Base-by-base conservation (phyloP, 92 coral and sea anemone genomes). In the Zoanthus solanderi region DNA sequence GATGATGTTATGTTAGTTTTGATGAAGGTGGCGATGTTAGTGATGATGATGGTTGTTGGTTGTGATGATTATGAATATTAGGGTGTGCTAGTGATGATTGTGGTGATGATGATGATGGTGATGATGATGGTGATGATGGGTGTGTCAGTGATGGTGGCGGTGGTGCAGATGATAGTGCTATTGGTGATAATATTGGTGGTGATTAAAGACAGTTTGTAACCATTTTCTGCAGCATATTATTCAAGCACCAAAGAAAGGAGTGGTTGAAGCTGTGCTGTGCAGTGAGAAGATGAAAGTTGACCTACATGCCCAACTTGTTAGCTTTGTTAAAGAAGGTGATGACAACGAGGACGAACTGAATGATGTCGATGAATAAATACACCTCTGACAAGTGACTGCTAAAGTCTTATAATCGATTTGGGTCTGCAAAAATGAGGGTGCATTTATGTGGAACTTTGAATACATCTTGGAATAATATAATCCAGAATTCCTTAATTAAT, bases 181-280 rank as follows among this genome's bases (percentile, higher is more conserved):
- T 50, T 11, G 5, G 56, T 11, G 9, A 50, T 50, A 11, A 7
- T 50, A 50, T 5, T 18, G 23, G 6, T 63, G 28, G 9, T 23
- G 17, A 30, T 9, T 15, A 28, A 42, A 37, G 30, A 61, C 5
- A 53, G 34, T 15, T 10, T 57, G 30, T 30, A 45, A n/a, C 76
- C 84, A 29, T 76, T 29, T 83, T 91, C 53, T 48, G 54, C 87
- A 97, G 99, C 98, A 97, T 88, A 86, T 93, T n/a, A 97, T 97
- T 75, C 92, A 89, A 53, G 98, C 99, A 11, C 99, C 99, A 13
- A 97, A 95, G 80, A 93, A 95, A 42, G 99, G 99, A 6, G 89
- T 89, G 31, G 92, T 97, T 6, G 94, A 92, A 56, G 83, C 88
- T 48, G 93, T 97, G 28, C 76, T 97, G 10, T 97, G 90, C 74